Evolutionary conservation across 37 sponge, comb jelly and placozoan species (phyloP).

Genomic region (Aplysina aerophoba): DNA sequence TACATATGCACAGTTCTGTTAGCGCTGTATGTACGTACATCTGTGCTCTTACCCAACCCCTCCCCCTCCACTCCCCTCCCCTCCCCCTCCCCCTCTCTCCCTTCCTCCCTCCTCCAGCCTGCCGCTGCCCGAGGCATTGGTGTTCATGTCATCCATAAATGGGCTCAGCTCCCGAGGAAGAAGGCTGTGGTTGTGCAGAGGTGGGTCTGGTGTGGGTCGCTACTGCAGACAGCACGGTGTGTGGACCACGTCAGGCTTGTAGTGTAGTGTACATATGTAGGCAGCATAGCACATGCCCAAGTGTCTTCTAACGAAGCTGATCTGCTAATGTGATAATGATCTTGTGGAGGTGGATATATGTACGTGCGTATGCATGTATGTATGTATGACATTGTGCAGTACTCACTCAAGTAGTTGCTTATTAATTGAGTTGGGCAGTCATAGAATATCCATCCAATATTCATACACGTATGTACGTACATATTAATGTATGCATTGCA

Average conservation of each 20-base stretch:
- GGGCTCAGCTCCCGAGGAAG: slow-evolving; percentile 86
- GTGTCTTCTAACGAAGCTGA: no score
- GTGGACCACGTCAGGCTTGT: not conserved
- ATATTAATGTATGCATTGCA: no score
- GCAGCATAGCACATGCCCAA: no score
- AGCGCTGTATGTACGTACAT: not conserved
- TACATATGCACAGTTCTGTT: no score
- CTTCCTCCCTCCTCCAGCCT: slow-evolving; percentile 63
- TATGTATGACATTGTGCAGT: not conserved
- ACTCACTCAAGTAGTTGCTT: not conserved
- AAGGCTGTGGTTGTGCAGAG: slow-evolving; percentile 80
- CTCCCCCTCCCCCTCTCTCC: no score
- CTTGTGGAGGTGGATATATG: not conserved
- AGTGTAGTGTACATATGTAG: not conserved
- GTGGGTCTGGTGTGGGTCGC: slow-evolving; percentile 38
- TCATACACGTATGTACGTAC: not conserved
- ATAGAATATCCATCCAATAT: not conserved
- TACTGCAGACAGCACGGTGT: not conserved
- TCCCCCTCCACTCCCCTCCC: no score
- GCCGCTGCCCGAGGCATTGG: slow-evolving; percentile 98
- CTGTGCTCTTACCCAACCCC: not conserved
- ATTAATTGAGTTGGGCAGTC: not conserved
- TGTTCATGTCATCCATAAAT: slow-evolving; percentile 76
- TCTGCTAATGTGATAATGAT: no score
- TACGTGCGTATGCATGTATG: not conserved